Base-by-base conservation (phyloP, 2,888 invertebrate species). In the Polymixis flavicincta region DNA sequence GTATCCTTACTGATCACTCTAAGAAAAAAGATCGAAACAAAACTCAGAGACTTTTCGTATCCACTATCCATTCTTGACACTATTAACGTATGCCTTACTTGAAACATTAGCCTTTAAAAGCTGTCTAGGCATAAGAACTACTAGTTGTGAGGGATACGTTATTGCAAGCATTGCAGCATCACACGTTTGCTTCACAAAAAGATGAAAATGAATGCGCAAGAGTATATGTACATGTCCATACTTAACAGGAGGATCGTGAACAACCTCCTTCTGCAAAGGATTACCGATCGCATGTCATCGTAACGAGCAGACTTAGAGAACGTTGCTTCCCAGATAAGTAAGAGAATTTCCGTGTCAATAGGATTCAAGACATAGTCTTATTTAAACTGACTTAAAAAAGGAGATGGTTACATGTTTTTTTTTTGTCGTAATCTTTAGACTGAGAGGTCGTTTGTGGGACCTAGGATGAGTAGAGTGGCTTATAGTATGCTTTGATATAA, bases 181-280 rank as follows among this genome's bases (percentile, higher is more conserved):
- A 2, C 2, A 13, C 0, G 22, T 1, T 22, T 48, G 22, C 50
- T 9, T 65, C 22, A 32, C 17, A n/a, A 50, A 32, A 65, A 50
- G 5, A 28, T 6, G 8, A 48, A 14, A 22, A 28, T 48, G 1
- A 5, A 64, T 52, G 17, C 22, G 11, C 17, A 28, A 5, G 6
- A 52, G 9, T 9, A 6, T 28, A 11, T 9, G 3, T 28, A 11
- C 6, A 37, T 42, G 28, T 14, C 22, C 17, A 28, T n/a, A 17
- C 25, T 1, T 7, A 14, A 19, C 2, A 25, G 2, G 14, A 32
- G 0, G 0, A 37, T 54, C 2, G 1, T 14, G 0, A 54, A 9
- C 2, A 14, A 5, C 0, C 17, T 55, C 28, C n/a, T 22, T n/a
- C 7, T 50, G 5, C n/a, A 50, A 32, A 61, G 19, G 14, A 37